phyloP scores from a whole-genome alignment of 2,797 vertebrate species.

The Falco novaeseelandiae region DNA sequence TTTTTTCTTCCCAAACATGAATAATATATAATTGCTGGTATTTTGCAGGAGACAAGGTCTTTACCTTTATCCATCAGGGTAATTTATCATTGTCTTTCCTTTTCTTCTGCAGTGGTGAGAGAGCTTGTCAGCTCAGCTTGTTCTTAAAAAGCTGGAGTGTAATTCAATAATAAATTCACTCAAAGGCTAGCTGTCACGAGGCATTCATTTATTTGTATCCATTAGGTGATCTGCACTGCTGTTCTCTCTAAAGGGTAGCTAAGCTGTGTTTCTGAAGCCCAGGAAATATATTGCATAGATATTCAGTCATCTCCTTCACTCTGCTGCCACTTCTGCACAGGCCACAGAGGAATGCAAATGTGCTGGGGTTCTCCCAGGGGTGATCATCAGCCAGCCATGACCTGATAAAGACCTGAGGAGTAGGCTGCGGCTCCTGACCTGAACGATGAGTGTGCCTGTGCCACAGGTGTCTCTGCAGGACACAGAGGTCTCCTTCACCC shows the following conservation, averaged over 20 bases:
- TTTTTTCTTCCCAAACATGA: constrained; percentile 67
- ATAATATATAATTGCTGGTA: constrained; percentile 75
- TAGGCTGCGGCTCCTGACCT: not conserved
- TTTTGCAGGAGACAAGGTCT: constrained; percentile 71
- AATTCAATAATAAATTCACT: constrained; percentile 80
- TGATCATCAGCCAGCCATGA: not conserved
- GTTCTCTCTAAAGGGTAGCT: constrained; percentile 16
- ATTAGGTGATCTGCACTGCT: constrained; percentile 61
- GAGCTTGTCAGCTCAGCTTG: constrained; percentile 74
- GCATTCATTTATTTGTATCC: constrained; percentile 73
- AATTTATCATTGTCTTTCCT: constrained; percentile 76
- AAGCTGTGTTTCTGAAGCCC: not conserved
- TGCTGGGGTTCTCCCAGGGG: not conserved
- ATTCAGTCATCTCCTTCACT: not conserved
- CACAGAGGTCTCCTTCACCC: not conserved
- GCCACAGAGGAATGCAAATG: not conserved
- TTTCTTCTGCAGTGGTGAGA: constrained; percentile 48
- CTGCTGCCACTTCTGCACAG: not conserved
- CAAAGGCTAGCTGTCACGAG: constrained; percentile 72
- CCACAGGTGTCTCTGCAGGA: not conserved
- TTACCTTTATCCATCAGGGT: constrained; percentile 68
- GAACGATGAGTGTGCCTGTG: not conserved
- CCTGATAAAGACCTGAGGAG: not conserved
- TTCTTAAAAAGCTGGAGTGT: constrained; percentile 73
- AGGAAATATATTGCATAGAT: not conserved